A percentile compares a stretch with the other conserved stretches of the same genome.
Evolutionary conservation across 2,113 vertebrate species (phyloP).

Genomic region (Passer montanus): DNA sequence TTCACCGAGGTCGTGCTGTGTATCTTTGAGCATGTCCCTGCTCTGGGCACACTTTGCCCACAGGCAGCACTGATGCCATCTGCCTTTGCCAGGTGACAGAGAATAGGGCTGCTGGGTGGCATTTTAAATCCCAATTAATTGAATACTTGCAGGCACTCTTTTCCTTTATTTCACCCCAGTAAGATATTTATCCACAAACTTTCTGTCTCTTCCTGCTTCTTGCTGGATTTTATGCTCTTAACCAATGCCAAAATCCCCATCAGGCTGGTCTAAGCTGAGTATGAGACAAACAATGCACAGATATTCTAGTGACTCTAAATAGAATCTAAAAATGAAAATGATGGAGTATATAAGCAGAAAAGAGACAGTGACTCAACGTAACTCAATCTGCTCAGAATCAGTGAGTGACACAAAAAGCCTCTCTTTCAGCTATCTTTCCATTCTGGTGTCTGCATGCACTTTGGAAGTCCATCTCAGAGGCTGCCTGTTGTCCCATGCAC

Average conservation of each 20-base stretch:
- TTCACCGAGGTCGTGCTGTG: accelerated
- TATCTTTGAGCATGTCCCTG: background rate
- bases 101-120: background rate
- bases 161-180: background rate
- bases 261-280: background rate
- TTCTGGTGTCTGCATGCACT: background rate
- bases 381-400: background rate
- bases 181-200: background rate
- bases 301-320: background rate
- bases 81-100: slow-evolving; percentile 1
- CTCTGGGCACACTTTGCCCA: background rate
- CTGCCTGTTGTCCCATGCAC: background rate
- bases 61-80: background rate
- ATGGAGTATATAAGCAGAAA: background rate
- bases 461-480: background rate
- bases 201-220: background rate
- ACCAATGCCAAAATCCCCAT: background rate
- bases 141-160: background rate
- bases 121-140: background rate
- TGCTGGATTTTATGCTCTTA: background rate
- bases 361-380: background rate
- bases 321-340: background rate
- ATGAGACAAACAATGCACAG: background rate
- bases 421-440: background rate
- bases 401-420: background rate